Base-by-base conservation (phyloP, 92 coral and sea anemone genomes). In the Parazoanthus darwini region DNA sequence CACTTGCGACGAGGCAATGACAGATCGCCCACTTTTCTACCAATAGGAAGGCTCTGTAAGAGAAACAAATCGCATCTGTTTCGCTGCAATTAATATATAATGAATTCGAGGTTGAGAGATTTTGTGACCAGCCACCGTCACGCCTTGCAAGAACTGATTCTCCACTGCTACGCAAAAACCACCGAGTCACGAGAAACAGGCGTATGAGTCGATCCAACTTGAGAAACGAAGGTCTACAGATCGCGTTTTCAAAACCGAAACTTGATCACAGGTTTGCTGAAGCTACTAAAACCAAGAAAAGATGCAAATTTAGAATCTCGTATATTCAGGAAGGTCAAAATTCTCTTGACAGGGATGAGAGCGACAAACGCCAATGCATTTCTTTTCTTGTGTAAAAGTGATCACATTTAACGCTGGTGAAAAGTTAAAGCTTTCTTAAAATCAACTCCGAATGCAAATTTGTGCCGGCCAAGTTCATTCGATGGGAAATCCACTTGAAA, bases 61-160 rank as follows among this genome's bases (percentile, higher is more conserved):
- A 87, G 82, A 88, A 82, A 68, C 90, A 88, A 91, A 89, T 68
- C 86, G 96, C 96, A 91, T 93, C 92, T 94, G 98, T 94, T 93
- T 89, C 89, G 91, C 79, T 88, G 63, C 91, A 90, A 93, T 95
- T 95, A 93, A 95, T 95, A 89, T 90, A 89, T 91, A 92, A 95
- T 91, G 94, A 89, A 86, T 76, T 74, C 91, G 89, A 85, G 68
- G 85, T 86, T 93, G 90, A 84, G 79, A 81, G 86, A 71, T 44
- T 82, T 25, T 82, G 86, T 82, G 86, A 82, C 86, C 35, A 33
- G 54, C 13, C 23, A 25, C 77, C 51, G 77, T 83, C 86, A 83
- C 86, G 86, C 86, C 86, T 71, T 58, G 46, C 37, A n/a, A 9
- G 25, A 9, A 48, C 67, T 20, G 22, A 59, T 63, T 23, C 63